Evolutionary conservation across 1,140 invertebrate genomes (phyloP).

Genomic region (Caenorhabditis remanei): DNA sequence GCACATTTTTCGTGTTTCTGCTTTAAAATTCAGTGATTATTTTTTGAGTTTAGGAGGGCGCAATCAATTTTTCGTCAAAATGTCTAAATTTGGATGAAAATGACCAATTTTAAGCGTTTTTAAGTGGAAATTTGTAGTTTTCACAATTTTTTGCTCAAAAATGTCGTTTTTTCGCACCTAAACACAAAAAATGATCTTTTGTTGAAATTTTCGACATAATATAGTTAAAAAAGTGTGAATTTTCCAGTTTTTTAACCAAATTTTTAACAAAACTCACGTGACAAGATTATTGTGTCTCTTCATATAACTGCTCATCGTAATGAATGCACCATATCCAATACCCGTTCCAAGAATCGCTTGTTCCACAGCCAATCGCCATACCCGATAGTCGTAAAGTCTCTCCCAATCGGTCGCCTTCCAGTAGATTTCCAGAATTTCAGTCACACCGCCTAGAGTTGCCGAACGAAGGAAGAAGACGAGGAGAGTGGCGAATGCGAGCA

Average conservation of each 20-base stretch:
- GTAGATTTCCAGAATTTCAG: slow-evolving; percentile 67
- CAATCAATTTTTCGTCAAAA: too few species aligned
- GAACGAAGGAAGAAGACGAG: slow-evolving; percentile 22
- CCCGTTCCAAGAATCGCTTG: slow-evolving; percentile 76
- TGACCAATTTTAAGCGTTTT: too few species aligned
- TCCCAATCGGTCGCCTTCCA: slow-evolving; percentile 73
- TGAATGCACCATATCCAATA: slow-evolving; percentile 78
- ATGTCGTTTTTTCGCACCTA: background rate
- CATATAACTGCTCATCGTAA: slow-evolving; percentile 77
- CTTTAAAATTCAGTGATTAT: too few species aligned
- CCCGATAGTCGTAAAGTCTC: slow-evolving; percentile 70
- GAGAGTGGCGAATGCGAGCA: slow-evolving; percentile 55
- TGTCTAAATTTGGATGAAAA: too few species aligned
- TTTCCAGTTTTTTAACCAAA: background rate
- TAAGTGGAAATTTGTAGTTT: too few species aligned
- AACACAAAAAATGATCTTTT: background rate
- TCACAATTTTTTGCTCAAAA: background rate
- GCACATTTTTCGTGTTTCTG: too few species aligned
- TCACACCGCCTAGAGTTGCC: slow-evolving; percentile 39
- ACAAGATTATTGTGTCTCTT: slow-evolving; percentile 77
- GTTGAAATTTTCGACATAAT: too few species aligned
- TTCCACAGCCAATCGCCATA: slow-evolving; percentile 76
- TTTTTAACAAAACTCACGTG: slow-evolving; percentile 62
- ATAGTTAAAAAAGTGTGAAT: too few species aligned
- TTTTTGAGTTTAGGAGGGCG: too few species aligned